Evolutionary conservation across 2,797 vertebrate species (phyloP), one percentile per base, ranked within the genome.

Genomic region (Gymnothorax reevesii): DNA sequence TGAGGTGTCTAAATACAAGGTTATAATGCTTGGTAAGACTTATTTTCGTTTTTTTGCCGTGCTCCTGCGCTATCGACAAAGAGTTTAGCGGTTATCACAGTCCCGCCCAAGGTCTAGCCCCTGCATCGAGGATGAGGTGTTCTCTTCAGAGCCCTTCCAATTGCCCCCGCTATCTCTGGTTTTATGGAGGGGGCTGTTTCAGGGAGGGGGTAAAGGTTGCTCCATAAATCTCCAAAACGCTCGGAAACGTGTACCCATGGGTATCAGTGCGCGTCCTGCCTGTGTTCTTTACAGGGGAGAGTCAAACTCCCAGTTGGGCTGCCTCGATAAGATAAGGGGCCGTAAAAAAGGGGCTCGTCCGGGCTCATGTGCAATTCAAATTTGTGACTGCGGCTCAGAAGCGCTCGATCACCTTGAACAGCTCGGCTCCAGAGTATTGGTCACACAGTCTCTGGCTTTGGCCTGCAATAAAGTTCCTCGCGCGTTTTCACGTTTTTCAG

Each of bases 191-290:
- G 89, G 89, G 92, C 89, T 83, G 25, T 27, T 90, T 84, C 89
- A 89, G 55, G 87, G 64, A 80, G 20, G 8, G 90, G 60, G 88
- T 94, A 95, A 96, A 95, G 94, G 94, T 95, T 88, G 90, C 88
- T 91, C 91, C 88, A 91, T 95, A 95, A 96, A 96, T 92, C 88
- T 93, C 92, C 90, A 90, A 94, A 94, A 93, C 17, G 87, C 85
- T 89, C 91, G 94, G 94, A 94, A 92, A 93, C 93, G 92, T 94
- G 93, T 92, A 94, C 93, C 91, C 27, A 0, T 83, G 3, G 86
- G 92, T 94, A 93, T 95, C 92, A 89, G 82, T 55, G 69, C 86
- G 84, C 88, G 85, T 86, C 66, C 73, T 59, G 71, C 71, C 66
- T 84, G 33, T 57, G 55, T 66, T 79, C 80, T 90, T 89, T 89